Base-by-base conservation (phyloP, 2,888 invertebrate species). In the Crematogaster levior region DNA sequence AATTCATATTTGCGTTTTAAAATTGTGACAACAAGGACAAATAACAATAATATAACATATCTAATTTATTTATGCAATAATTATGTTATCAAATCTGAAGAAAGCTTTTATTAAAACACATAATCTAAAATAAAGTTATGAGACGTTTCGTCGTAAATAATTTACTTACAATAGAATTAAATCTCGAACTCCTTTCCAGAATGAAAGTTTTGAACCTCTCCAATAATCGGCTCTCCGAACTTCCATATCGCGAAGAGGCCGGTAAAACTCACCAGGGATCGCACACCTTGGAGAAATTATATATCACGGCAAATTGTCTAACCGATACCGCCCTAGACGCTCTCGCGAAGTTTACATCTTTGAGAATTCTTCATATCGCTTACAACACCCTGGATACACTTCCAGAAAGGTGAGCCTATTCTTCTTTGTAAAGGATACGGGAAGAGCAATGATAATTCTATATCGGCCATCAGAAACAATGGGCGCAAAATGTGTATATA, bases 341-440 rank as follows among this genome's bases (percentile, higher is more conserved):
- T 1, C 95, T 98, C 68, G 95, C 96, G 82, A 96, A 96, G 83
- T 96, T 97, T 77, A 95, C 95, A 85, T 96, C 96, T 66, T 93
- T 98, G 37, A 96, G 96, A 91, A 96, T 96, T 82, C 94, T 98
- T 24, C 97, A 98, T 91, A 95, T 97, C 18, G 97, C 97, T 2
- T 97, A 98, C 91, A 98, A 98, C 91, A 97, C 97, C 86, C 95
- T 98, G 51, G 97, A 97, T 1, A 95, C 95, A 37, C 94, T 98
- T 85, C 97, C 97, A 0, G 97, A 97, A 90, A 96, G 94, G 95
- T 95, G 86, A 87, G 91, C 1, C 10, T 40, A 58, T 86, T 34
- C n/a, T 61, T 68, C 10, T 48, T 48, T 21, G 30, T 27, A 46
- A 51, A 51, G 18, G 21, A 53, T 30, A 34, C 0, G 0, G 7